Percentiles rank a stretch among this genome's conserved stretches.
Evolutionary conservation across 2,113 vertebrate species (phyloP).

Genomic region (Salvator merianae): DNA sequence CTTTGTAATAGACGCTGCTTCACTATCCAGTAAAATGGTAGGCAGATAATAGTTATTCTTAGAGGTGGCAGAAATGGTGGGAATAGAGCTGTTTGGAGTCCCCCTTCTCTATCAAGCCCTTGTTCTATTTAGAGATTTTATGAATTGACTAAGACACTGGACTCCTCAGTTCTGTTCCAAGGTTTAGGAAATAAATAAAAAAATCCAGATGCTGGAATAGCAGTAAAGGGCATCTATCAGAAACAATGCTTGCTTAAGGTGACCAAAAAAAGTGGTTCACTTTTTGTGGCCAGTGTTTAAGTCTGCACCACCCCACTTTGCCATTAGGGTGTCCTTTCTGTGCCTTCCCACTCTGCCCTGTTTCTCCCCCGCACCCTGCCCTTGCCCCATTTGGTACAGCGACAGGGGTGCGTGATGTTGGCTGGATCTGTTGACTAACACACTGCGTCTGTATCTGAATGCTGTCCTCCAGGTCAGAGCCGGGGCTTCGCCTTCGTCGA

Average conservation of each 20-base stretch:
- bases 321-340: conserved; percentile 31
- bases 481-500: conserved; percentile 97
- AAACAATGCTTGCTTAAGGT: background rate
- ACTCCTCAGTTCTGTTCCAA: background rate
- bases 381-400: conserved; percentile 28
- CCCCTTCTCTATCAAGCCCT: background rate
- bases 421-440: conserved; percentile 77
- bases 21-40: background rate
- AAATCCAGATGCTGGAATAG: background rate
- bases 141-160: background rate
- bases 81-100: background rate
- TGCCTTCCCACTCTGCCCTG: conserved; percentile 21
- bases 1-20: background rate
- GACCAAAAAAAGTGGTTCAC: background rate
- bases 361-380: conserved; percentile 10
- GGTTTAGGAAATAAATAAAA: background rate
- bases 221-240: background rate
- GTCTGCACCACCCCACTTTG: conserved; percentile 14
- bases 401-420: conserved; percentile 48
- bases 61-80: background rate
- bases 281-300: background rate
- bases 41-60: background rate
- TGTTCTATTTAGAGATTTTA: background rate
- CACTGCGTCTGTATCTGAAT: conserved; percentile 81
- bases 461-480: conserved; percentile 94